phyloP scores from a whole-genome alignment of 2,113 vertebrate genomes.

The Siniperca chuatsi region DNA sequence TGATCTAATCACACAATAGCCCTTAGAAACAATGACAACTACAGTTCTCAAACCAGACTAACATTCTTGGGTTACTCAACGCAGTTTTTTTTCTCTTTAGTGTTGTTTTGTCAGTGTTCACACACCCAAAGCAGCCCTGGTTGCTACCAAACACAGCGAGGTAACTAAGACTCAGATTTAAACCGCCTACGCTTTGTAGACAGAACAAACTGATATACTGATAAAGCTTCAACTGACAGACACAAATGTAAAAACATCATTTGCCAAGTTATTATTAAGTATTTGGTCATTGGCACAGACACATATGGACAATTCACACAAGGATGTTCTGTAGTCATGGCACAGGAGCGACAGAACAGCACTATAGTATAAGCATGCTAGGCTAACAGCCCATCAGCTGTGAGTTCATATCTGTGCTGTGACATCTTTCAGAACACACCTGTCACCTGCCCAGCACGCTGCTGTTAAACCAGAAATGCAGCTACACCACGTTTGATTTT shows the following conservation, averaged over 20 bases:
- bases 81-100: neutral
- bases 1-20: conserved; percentile 41
- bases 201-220: neutral
- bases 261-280: neutral
- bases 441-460: too few relatives aligned
- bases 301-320: neutral
- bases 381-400: too few relatives aligned
- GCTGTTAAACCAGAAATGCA: too few relatives aligned
- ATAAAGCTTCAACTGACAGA: neutral
- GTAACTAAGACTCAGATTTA: conserved; percentile 60
- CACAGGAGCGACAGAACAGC: neutral
- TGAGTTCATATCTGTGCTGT: too few relatives aligned
- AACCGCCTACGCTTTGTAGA: neutral
- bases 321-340: neutral
- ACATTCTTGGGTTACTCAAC: conserved; percentile 36
- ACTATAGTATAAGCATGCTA: neutral
- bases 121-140: conserved; percentile 63
- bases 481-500: too few relatives aligned
- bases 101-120: conserved; percentile 41
- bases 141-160: conserved; percentile 80
- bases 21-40: conserved; percentile 31
- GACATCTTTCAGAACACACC: too few relatives aligned
- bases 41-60: conserved; percentile 26
- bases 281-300: neutral
- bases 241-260: neutral